phyloP scores from a whole-genome alignment of 2,888 invertebrate species.

The Linyphia triangularis region DNA sequence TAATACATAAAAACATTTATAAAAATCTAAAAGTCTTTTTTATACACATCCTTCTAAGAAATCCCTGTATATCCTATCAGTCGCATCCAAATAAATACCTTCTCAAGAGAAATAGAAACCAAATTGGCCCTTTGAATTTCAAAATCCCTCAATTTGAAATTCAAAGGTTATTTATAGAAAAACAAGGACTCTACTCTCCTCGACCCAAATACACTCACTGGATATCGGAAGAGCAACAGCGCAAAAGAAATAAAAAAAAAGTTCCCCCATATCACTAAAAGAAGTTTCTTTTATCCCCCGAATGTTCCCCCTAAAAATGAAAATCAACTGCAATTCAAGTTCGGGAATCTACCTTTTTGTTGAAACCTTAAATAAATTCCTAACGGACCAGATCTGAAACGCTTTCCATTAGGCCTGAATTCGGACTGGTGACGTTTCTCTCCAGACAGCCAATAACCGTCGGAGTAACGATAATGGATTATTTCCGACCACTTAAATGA shows the following conservation, averaged over 20 bases:
- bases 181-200: not conserved
- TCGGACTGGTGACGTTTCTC: conserved; percentile 34
- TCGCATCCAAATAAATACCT: not conserved
- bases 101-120: not conserved
- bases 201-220: not conserved
- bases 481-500: conserved; percentile 65
- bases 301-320: conserved; percentile 43
- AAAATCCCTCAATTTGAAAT: conserved; percentile 31
- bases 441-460: conserved; percentile 43
- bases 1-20: too few species aligned
- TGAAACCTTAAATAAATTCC: conserved; percentile 3
- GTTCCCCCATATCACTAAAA: too few species aligned
- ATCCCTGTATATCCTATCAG: not conserved
- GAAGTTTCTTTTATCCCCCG: not conserved
- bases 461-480: conserved; percentile 64
- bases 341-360: not conserved
- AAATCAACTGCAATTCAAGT: conserved; percentile 20
- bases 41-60: too few species aligned
- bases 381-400: conserved; percentile 22
- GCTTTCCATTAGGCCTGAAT: conserved; percentile 52
- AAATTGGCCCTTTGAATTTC: not conserved
- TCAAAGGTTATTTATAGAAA: conserved; percentile 43
- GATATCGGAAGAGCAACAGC: conserved; percentile 43
- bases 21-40: too few species aligned
- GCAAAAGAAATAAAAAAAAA: not conserved